phyloP scores from a whole-genome alignment of 2,888 invertebrate species.

The Eledone cirrhosa region DNA sequence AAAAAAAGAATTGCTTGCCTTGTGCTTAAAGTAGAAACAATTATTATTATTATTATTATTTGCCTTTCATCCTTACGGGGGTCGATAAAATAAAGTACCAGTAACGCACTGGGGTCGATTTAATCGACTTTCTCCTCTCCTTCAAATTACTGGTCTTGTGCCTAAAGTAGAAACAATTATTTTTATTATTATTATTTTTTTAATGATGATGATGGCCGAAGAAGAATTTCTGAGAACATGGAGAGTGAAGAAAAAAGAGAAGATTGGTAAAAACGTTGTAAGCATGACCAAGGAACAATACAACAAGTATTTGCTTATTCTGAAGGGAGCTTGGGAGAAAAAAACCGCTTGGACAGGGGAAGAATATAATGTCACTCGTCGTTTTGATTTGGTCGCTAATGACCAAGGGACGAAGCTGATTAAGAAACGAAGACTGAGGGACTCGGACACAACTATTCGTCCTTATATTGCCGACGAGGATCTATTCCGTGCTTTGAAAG shows the following conservation, averaged over 20 bases:
- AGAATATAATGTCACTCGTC: slow-evolving; percentile 11
- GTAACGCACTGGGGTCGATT: no score
- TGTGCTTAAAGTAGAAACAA: no score
- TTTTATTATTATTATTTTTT: no score
- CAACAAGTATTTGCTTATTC: not conserved
- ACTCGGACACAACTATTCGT: not conserved
- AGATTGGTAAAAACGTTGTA: not conserved
- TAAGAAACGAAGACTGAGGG: not conserved
- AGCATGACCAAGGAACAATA: slow-evolving; percentile 8
- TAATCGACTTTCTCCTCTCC: no score
- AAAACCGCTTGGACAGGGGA: slow-evolving; percentile 10
- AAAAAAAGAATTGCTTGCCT: no score
- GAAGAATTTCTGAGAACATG: not conserved
- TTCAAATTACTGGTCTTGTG: no score
- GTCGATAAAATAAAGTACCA: no score
- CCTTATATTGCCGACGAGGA: slow-evolving; percentile 1
- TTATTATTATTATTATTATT: no score
- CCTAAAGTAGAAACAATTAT: no score
- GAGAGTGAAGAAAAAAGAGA: not conserved
- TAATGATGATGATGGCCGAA: not conserved
- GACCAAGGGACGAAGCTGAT: not conserved
- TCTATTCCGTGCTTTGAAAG: not conserved
- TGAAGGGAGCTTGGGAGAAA: slow-evolving; percentile 16
- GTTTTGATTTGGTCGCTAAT: not conserved
- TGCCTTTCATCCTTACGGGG: no score